Base-by-base conservation (phyloP, 2,113 vertebrate species). In the Heloderma charlesbogerti region DNA sequence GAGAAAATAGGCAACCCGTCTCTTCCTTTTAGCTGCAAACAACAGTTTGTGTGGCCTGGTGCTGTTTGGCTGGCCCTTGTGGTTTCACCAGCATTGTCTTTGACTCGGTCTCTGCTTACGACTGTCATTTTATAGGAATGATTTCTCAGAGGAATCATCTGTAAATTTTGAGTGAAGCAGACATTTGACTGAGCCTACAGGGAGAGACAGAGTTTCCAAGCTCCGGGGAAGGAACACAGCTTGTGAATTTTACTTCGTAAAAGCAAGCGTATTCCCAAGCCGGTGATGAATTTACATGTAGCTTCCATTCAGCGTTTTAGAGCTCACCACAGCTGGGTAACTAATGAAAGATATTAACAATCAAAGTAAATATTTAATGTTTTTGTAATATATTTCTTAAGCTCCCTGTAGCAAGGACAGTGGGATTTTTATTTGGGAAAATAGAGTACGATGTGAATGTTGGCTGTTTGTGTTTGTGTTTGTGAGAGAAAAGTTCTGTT, bases 111-210 rank as follows among this genome's bases (percentile, higher is more conserved):
- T 92, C 96, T 94, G 3, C 96, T 97, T 97, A 96, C 97, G 95
- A 54, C 31, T 84, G 69, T 63, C 81, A 94, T 97, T 97, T 97
- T 97, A 97, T 96, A 97, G 98, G 97, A 97, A 98, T 98, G 98
- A 97, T 97, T 98, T 97, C 98, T 98, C 98, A 97, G 95, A 97
- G 98, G 97, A 98, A 97, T 97, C 94, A 96, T 96, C 97, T 98
- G 97, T 97, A 96, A 97, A 96, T 97, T 96, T 96, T 95, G 97
- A 96, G 96, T 95, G 95, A 97, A 97, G 95, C 94, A 97, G 97
- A 97, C 97, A 51, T 96, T 98, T 97, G 96, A 96, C 96, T 96
- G 95, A 95, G 96, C 96, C 97, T 97, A 92, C 96, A 92, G 97
- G 97, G 96, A 97, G 95, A 96, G 96, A 96, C 95, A 43, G 94